A percentile compares a stretch with the other conserved stretches of the same genome.
phyloP scores from a whole-genome alignment of 2,888 invertebrate genomes.

The Tigriopus californicus region DNA sequence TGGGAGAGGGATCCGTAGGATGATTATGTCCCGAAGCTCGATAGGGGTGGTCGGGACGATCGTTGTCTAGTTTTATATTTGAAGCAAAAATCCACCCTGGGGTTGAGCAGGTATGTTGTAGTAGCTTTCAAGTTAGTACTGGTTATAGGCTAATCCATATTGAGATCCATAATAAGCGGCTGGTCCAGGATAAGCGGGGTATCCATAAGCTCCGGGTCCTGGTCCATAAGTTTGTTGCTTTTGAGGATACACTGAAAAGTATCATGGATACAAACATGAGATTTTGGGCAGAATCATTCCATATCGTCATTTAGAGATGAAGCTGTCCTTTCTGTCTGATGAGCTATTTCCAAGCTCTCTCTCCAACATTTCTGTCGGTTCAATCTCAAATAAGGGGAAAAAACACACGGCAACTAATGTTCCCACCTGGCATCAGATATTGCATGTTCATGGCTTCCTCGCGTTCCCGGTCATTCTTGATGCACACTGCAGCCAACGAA shows the following conservation, averaged over 20 bases:
- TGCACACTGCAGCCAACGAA: constrained; percentile 81
- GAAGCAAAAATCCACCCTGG: too few species aligned
- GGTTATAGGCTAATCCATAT: constrained; percentile 44
- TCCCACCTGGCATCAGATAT: constrained; percentile 85
- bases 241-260: constrained; percentile 62
- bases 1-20: too few species aligned
- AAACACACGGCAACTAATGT: background rate
- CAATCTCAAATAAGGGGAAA: background rate
- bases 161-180: constrained; percentile 81
- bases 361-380: background rate
- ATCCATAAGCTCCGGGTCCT: constrained; percentile 17
- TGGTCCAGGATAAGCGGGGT: constrained; percentile 66
- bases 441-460: constrained; percentile 93
- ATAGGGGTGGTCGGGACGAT: too few species aligned
- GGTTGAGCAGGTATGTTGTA: too few species aligned
- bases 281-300: too few species aligned
- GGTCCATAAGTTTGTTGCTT: constrained; percentile 57
- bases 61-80: too few species aligned
- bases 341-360: background rate
- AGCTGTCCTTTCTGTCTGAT: background rate
- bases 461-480: constrained; percentile 76
- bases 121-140: background rate
- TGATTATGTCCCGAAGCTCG: too few species aligned
- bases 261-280: background rate
- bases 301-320: too few species aligned